phyloP scores from a whole-genome alignment of 1,140 invertebrate species.

The Druon quercuslanigerum region DNA sequence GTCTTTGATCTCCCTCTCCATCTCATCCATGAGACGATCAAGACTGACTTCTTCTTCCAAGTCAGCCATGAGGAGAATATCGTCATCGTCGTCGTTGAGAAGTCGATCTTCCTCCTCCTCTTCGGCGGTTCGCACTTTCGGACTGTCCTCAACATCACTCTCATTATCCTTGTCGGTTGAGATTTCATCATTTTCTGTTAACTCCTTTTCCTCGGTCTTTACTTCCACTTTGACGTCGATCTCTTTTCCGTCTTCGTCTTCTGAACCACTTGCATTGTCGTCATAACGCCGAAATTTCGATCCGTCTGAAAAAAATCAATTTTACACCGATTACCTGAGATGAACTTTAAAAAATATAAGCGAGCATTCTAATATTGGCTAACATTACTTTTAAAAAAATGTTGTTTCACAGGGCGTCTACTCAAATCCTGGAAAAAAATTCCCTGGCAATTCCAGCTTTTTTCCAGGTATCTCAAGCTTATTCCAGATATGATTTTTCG shows the following conservation, averaged over 20 bases:
- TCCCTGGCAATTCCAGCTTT: no score
- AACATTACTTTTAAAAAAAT: no score
- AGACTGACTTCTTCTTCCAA: slow-evolving; percentile 71
- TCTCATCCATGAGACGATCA: slow-evolving; percentile 71
- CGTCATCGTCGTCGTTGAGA: slow-evolving; percentile 68
- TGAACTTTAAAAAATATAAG: no score
- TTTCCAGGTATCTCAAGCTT: no score
- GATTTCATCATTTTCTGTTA: slow-evolving; percentile 37
- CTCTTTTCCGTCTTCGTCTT: slow-evolving; percentile 65
- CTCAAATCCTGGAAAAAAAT: no score
- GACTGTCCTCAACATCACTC: slow-evolving; percentile 41
- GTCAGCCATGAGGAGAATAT: slow-evolving; percentile 68
- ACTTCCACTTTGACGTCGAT: slow-evolving; percentile 27
- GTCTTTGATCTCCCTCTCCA: slow-evolving; percentile 69
- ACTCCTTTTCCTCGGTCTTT: slow-evolving; percentile 41
- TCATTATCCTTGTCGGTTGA: slow-evolving; percentile 47
- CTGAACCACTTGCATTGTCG: slow-evolving; percentile 64
- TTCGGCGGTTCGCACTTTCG: slow-evolving; percentile 38
- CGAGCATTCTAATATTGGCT: no score
- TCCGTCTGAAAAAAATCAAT: slow-evolving; percentile 47
- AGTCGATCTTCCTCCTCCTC: slow-evolving; percentile 52
- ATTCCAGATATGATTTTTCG: no score
- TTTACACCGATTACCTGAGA: no score
- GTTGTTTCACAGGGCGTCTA: no score
- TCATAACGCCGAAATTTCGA: slow-evolving; percentile 70